These are phyloP conservation scores for Myzus persicae DNA, from an alignment of 1,140 invertebrate species.

Conservation along the genomic window DNA sequence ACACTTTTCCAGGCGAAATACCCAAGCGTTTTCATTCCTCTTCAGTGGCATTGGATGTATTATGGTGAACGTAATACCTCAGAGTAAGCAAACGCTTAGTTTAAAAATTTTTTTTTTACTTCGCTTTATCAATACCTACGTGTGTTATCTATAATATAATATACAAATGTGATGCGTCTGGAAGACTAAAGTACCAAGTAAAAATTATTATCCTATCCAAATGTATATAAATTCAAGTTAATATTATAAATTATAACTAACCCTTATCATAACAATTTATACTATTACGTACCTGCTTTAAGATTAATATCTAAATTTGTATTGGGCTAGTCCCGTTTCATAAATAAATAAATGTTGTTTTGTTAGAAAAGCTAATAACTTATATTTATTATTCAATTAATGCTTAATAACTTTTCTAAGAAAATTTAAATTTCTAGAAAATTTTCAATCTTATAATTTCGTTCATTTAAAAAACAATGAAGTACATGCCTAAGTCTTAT, in stretches of 20 bases:
- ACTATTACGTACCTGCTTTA: no score
- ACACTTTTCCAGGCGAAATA: slow-evolving; percentile 56
- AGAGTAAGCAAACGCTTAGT: slow-evolving; percentile 53
- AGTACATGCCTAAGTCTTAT: neutral
- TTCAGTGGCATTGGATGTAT: slow-evolving; percentile 61
- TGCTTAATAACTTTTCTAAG: neutral
- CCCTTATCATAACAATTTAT: no score
- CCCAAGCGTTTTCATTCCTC: slow-evolving; percentile 59
- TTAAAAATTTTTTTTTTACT: neutral
- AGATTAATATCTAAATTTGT: no score
- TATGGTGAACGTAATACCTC: slow-evolving; percentile 59
- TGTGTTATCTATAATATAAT: neutral
- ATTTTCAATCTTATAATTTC: neutral
- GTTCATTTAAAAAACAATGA: neutral
- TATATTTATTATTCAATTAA: no score
- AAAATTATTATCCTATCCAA: neutral
- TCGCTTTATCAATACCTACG: neutral
- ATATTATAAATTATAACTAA: neutral
- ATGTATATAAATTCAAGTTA: neutral
- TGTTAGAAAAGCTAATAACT: neutral
- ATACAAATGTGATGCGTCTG: neutral
- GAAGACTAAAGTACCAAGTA: neutral
- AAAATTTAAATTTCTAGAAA: neutral
- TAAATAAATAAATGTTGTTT: neutral
- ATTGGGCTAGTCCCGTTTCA: no score